Evolutionary conservation across 2,888 invertebrate genomes (phyloP), one percentile per base, ranked within the genome.

Genomic region (Cheilosia pagana): DNA sequence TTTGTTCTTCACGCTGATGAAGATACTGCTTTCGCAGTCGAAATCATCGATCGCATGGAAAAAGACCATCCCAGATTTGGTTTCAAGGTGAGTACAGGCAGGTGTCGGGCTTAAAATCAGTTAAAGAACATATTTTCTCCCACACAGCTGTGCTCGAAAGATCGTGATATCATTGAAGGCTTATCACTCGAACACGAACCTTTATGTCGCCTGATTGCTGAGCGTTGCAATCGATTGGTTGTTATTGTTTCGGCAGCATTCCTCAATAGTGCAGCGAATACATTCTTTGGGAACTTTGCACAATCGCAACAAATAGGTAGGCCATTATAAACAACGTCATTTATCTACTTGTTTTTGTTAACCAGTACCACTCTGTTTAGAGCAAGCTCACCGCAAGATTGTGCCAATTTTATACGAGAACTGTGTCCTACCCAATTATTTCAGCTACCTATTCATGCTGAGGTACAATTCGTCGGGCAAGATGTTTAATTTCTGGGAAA

Each of bases 261-360:
- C 91, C 91, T 96, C 2, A 92, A 93, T 87, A 96, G 96, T 89
- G 92, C 94, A 0, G 95, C 94, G 19, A 96, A 96, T 89, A 94
- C 94, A 68, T 98, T 96, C 92, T 95, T 96, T 88, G 93, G 95
- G 14, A 95, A 95, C 86, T 96, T 95, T 90, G 96, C 97, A n/a
- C 96, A 96, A 90, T 95, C 96, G 6, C 92, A 96, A 52, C 95
- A 95, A 88, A 96, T 98, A 88, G 95, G 96, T 96, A 90, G 92
- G 92, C 74, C 19, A 14, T 4, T 6, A 16, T n/a, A 35, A 12
- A 12, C 10, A 2, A 28, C 2, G 10, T 8, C 12, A 12, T 31
- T n/a, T n/a, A 4, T 60, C 48, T 53, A 10, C 21, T 39, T 23
- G 16, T n/a, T 8, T 14, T 39, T 23, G 16, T n/a, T 8, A 21